A percentile compares a stretch with the other conserved stretches of the same genome.
phyloP scores from a whole-genome alignment of 2,888 invertebrate genomes.

The Aromia moschata region DNA sequence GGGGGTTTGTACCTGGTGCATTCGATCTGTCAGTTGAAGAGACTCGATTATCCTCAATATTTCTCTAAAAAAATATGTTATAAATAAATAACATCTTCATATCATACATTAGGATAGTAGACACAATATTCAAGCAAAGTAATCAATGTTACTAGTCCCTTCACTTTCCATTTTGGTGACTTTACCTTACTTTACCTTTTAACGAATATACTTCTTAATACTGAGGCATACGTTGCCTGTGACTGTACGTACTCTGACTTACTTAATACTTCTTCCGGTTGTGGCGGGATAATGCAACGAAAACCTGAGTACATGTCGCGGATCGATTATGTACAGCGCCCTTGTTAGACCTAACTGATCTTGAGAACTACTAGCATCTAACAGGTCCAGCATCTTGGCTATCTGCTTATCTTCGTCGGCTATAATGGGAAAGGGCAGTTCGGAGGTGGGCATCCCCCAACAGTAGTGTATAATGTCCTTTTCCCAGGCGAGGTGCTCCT shows the following conservation, averaged over 20 bases:
- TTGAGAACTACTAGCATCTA: not conserved
- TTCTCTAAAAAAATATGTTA: constrained; percentile 7
- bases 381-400: constrained; percentile 8
- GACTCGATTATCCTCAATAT: constrained; percentile 17
- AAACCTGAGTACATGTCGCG: constrained; percentile 9
- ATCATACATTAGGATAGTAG: too few species aligned
- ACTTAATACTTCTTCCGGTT: constrained; percentile 10
- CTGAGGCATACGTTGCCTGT: too few species aligned
- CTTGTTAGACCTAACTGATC: not conserved
- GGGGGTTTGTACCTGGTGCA: constrained; percentile 13
- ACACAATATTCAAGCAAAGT: too few species aligned
- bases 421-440: constrained; percentile 11
- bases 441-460: not conserved
- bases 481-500: constrained; percentile 11
- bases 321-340: constrained; percentile 17
- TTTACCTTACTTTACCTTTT: too few species aligned
- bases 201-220: too few species aligned
- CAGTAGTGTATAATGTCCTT: constrained; percentile 10
- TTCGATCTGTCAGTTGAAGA: constrained; percentile 7
- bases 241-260: not conserved
- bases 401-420: constrained; percentile 7
- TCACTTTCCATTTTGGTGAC: too few species aligned
- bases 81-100: too few species aligned
- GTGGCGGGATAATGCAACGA: constrained; percentile 7
- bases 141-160: too few species aligned